Percentiles rank a stretch among this genome's conserved stretches.
Conservation (phyloP, 1,140 invertebrate species). For the Agrilus planipennis region DNA sequence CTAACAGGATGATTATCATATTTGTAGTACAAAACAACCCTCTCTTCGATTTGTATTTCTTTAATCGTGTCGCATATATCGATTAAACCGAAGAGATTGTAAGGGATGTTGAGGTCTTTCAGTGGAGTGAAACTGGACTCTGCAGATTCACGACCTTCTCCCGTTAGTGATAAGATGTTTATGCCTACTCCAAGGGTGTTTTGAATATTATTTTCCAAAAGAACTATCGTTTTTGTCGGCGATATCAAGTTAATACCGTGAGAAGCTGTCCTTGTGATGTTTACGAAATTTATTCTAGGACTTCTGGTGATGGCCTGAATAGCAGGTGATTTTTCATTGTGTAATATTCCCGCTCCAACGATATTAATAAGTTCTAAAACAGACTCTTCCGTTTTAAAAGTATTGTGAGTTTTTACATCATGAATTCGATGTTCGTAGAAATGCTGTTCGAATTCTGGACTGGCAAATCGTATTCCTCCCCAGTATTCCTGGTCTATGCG, state of each 20-base stretch:
- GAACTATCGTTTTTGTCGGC: constrained; percentile 63
- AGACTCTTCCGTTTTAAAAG: constrained; percentile 55
- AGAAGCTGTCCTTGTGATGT: constrained; percentile 71
- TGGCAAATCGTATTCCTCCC: constrained; percentile 91
- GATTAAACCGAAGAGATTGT: constrained; percentile 88
- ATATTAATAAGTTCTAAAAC: constrained; percentile 75
- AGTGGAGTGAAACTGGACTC: constrained; percentile 79
- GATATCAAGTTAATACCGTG: constrained; percentile 89
- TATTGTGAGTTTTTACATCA: constrained; percentile 64
- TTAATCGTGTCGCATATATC: constrained; percentile 94
- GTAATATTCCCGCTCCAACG: constrained; percentile 88
- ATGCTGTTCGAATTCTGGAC: constrained; percentile 78
- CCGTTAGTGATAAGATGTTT: constrained; percentile 77
- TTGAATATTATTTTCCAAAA: constrained; percentile 59
- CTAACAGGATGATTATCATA: constrained; percentile 93
- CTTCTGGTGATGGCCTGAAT: constrained; percentile 79
- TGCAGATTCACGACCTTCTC: constrained; percentile 80
- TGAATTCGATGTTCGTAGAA: constrained; percentile 71
- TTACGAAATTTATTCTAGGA: constrained; percentile 70
- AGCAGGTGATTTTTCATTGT: constrained; percentile 89
- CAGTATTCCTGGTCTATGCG: constrained; percentile 68
- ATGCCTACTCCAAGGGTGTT: constrained; percentile 83
- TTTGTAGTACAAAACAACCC: constrained; percentile 91
- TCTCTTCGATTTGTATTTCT: constrained; percentile 78
- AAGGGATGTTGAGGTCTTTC: constrained; percentile 76